Percentiles rank a stretch among this genome's conserved stretches.
Evolutionary conservation across 2,888 invertebrate species (phyloP).

Genomic region (Drosophila prolongata): DNA sequence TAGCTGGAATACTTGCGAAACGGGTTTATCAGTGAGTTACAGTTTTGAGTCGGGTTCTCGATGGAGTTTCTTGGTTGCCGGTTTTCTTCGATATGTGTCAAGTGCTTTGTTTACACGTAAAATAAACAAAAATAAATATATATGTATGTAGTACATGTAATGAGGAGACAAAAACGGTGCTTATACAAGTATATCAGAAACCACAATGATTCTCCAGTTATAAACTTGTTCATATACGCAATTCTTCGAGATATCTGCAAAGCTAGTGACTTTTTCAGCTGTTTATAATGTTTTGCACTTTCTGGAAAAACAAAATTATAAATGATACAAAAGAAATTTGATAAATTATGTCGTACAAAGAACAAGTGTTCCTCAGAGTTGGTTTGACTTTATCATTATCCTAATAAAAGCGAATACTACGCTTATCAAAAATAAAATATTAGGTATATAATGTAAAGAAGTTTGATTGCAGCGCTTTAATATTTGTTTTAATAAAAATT

Average conservation of each 20-base stretch:
- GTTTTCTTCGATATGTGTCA: conserved; percentile 63
- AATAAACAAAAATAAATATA: conserved; percentile 21
- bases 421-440: neutral
- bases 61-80: conserved; percentile 23
- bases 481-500: no score
- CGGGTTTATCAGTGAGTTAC: conserved; percentile 53
- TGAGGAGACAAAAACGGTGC: conserved; percentile 15
- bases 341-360: no score
- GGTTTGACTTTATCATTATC: neutral
- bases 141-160: conserved; percentile 1
- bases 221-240: conserved; percentile 15
- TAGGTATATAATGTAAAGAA: no score
- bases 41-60: conserved; percentile 27
- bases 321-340: no score
- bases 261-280: no score
- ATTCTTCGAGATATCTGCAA: neutral
- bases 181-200: conserved; percentile 6
- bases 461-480: no score
- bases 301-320: no score
- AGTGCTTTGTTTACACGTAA: conserved; percentile 53
- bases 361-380: no score
- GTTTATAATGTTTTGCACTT: no score
- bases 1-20: conserved; percentile 44
- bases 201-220: conserved; percentile 13
- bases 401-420: neutral